Evolutionary conservation across 2,888 invertebrate species (phyloP).

Genomic region (Ochropleura leucogaster): DNA sequence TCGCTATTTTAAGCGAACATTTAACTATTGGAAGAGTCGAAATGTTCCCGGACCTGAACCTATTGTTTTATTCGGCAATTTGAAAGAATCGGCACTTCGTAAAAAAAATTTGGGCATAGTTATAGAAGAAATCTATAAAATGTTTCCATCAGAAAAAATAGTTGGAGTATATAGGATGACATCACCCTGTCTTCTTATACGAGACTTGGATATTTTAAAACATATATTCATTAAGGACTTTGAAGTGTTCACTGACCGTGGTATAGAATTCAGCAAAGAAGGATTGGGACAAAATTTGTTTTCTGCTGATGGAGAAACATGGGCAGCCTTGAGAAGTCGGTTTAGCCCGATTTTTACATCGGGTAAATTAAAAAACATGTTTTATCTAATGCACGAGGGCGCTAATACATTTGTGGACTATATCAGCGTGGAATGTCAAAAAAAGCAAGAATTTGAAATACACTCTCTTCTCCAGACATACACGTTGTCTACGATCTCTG

Average conservation of each 20-base stretch:
- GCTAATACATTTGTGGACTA: slow-evolving; percentile 70
- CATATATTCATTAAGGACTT: slow-evolving; percentile 80
- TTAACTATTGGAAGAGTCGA: slow-evolving; percentile 75
- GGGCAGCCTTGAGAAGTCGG: slow-evolving; percentile 73
- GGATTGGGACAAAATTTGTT: slow-evolving; percentile 77
- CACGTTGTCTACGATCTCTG: slow-evolving; percentile 71
- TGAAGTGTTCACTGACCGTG: slow-evolving; percentile 75
- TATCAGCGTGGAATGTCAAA: slow-evolving; percentile 51
- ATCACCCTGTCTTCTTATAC: slow-evolving; percentile 72
- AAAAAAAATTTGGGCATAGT: slow-evolving; percentile 29
- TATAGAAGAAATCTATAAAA: slow-evolving; percentile 42
- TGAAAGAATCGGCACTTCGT: slow-evolving; percentile 62
- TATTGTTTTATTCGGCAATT: slow-evolving; percentile 72
- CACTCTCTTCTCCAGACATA: slow-evolving; percentile 69
- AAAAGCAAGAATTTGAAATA: slow-evolving; percentile 66
- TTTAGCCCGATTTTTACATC: slow-evolving; percentile 79
- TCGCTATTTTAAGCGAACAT: slow-evolving; percentile 73
- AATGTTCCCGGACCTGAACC: slow-evolving; percentile 74
- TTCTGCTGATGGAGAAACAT: slow-evolving; percentile 74
- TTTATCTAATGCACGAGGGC: slow-evolving; percentile 71
- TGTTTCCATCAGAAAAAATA: slow-evolving; percentile 75
- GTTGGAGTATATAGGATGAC: slow-evolving; percentile 78
- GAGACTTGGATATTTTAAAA: slow-evolving; percentile 79
- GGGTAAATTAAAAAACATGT: slow-evolving; percentile 79
- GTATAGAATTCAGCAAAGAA: slow-evolving; percentile 72